A percentile compares a stretch with the other conserved stretches of the same genome.
Evolutionary conservation across 2,113 vertebrate genomes (phyloP).

Genomic region (Rhagologus leucostigma): DNA sequence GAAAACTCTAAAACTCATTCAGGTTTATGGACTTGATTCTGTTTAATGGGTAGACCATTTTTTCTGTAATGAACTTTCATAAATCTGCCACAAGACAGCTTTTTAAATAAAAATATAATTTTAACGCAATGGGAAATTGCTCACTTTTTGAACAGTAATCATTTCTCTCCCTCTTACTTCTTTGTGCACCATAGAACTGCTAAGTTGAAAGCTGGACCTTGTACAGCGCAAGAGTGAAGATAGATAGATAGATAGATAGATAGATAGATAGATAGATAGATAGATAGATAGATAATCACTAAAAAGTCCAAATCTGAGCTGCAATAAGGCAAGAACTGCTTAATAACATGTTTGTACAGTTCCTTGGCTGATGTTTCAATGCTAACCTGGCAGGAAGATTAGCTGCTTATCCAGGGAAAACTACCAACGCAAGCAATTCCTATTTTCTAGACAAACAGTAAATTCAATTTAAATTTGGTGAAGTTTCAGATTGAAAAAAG

Average conservation of each 20-base stretch:
- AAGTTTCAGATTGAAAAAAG: constrained; percentile 12
- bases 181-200: not conserved
- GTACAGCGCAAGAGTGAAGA: not conserved
- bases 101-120: not conserved
- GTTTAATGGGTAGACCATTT: not conserved
- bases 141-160: not conserved
- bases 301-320: not conserved
- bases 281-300: not conserved
- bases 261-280: not conserved
- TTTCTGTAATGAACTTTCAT: not conserved
- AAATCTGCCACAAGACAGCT: not conserved
- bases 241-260: not conserved
- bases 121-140: not conserved
- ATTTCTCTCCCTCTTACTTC: not conserved
- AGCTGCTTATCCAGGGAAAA: constrained; percentile 17
- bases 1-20: not conserved
- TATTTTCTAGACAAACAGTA: constrained; percentile 23
- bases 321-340: not conserved
- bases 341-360: not conserved
- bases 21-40: not conserved
- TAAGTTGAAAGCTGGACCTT: not conserved
- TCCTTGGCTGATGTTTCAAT: not conserved
- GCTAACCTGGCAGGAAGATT: not conserved
- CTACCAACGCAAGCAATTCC: not conserved
- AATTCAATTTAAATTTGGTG: constrained; percentile 45